Base-by-base conservation (phyloP, 2,113 vertebrate genomes). In the Pteronura brasiliensis region DNA sequence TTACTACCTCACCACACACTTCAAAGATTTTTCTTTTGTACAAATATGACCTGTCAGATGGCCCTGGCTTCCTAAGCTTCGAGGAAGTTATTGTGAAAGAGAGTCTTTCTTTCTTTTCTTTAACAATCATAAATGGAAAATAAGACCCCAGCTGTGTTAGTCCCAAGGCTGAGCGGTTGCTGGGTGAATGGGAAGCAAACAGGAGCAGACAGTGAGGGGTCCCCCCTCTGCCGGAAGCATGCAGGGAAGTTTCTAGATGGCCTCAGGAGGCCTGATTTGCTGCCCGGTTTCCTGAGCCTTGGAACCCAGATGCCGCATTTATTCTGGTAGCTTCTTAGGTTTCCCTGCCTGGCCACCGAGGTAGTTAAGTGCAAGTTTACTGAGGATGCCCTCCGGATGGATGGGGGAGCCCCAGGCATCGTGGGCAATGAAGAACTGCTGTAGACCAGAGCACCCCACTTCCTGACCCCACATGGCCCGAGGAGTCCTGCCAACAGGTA, bases 31-130 rank as follows among this genome's bases (percentile, higher is more conserved):
- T 90, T 12, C 84, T 96, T 96, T 90, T 61, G 69, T 87, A 59
- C 49, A 79, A 49, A 61, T 65, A 63, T 76, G 96, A 95, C 77
- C 74, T 77, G 91, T 94, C 85, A 93, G 89, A 79, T 52, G 76
- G 85, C 44, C 49, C 77, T 49, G 7, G 42, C 39, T 63, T 95
- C 83, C 87, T 93, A 89, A 76, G 90, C 98, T 97, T 98, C 92
- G 61, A 86, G 97, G 92, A 97, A 83, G 92, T 97, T 96, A 96
- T 83, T 97, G 84, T 94, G 55, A 93, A 98, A 96, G 44, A 80
- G 49, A 88, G 77, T 88, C 52, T 93, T 92, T 86, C 59, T 65
- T 89, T 71, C 76, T 79, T 65, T 49, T 72, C 39, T 87, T 79
- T 34, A 92, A 63, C 88, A 88, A 52, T 79, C 25, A 29, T 86